Evolutionary conservation across 1,140 invertebrate genomes (phyloP).

Genomic region (Gyrodactylus bullatarudis): DNA sequence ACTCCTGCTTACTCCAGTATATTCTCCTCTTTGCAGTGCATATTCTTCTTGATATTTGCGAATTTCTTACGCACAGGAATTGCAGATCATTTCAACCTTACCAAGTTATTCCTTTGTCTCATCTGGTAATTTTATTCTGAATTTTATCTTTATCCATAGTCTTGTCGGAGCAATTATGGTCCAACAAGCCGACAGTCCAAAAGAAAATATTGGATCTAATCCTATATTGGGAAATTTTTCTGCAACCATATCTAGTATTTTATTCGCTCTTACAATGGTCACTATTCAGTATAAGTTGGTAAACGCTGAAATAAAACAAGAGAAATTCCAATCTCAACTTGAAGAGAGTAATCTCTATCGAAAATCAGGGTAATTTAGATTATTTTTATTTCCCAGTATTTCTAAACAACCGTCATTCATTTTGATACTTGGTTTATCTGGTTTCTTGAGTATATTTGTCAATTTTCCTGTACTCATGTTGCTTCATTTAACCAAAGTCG

Average conservation of each 20-base stretch:
- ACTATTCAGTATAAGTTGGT: not conserved
- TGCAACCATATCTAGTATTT: not conserved
- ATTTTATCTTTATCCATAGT: not conserved
- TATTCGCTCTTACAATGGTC: not conserved
- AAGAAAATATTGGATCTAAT: not conserved
- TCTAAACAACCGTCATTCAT: not conserved
- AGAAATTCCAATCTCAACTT: too few relatives aligned
- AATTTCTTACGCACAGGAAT: not conserved
- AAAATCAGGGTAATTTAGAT: not conserved
- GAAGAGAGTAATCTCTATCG: too few relatives aligned
- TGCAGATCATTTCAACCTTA: not conserved
- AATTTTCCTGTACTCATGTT: not conserved
- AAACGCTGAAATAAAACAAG: not conserved
- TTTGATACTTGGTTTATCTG: not conserved
- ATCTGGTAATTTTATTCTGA: not conserved
- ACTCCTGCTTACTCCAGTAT: not conserved
- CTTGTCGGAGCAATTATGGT: not conserved
- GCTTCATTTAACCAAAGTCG: not conserved
- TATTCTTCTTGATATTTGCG: not conserved
- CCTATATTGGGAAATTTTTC: not conserved
- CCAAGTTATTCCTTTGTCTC: not conserved
- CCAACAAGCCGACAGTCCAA: not conserved
- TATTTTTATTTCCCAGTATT: not conserved
- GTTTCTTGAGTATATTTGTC: not conserved
- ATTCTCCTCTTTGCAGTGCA: not conserved